These are phyloP conservation scores for Anoura caudifer DNA, from an alignment of 2,113 vertebrate species.

Conservation along the genomic window DNA sequence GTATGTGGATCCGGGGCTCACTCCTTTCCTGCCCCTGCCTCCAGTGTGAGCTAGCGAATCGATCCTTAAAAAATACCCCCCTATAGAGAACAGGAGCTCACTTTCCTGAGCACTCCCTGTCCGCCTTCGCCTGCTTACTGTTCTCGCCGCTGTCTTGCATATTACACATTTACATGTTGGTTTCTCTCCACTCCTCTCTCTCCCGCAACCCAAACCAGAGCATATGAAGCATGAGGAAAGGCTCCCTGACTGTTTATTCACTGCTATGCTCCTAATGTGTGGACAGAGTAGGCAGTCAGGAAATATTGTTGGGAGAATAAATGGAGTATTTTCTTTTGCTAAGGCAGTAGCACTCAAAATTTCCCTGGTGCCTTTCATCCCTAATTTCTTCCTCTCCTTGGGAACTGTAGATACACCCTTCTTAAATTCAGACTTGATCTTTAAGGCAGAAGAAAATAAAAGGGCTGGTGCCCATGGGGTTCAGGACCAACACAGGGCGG, in stretches of 20 bases:
- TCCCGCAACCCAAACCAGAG: background rate
- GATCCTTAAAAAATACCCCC: background rate
- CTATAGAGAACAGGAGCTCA: background rate
- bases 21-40: background rate
- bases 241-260: background rate
- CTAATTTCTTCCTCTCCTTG: background rate
- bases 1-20: background rate
- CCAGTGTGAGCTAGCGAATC: background rate
- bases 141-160: background rate
- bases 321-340: background rate
- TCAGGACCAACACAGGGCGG: background rate
- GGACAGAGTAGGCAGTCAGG: background rate
- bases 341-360: background rate
- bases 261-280: background rate
- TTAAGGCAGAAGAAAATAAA: background rate
- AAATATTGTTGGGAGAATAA: background rate
- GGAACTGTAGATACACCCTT: background rate
- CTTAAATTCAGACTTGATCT: background rate
- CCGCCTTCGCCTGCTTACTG: background rate
- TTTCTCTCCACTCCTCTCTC: background rate
- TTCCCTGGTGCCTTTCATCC: background rate
- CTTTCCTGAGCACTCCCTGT: background rate
- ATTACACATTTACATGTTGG: background rate
- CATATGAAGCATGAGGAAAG: background rate
- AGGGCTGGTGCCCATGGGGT: too few species aligned